phyloP scores from a whole-genome alignment of 2,113 vertebrate species.

The Albula goreensis region DNA sequence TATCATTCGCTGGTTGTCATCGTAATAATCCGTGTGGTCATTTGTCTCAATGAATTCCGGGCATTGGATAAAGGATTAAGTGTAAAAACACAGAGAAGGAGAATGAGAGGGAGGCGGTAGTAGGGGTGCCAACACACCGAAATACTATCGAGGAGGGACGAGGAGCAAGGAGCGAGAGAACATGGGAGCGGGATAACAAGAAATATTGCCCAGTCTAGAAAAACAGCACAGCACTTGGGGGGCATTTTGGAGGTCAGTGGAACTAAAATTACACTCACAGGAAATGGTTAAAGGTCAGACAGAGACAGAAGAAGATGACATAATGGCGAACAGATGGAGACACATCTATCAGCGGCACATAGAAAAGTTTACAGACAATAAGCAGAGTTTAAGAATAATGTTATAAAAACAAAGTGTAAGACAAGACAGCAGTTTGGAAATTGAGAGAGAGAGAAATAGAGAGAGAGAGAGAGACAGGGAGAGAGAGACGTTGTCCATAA shows the following conservation, averaged over 20 bases:
- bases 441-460: constrained; percentile 12
- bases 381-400: not conserved
- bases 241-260: not conserved
- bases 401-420: not conserved
- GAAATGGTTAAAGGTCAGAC: constrained; percentile 8
- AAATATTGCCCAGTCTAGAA: not conserved
- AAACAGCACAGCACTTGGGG: not conserved
- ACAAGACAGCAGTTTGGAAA: constrained; percentile 27
- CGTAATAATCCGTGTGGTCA: constrained; percentile 6
- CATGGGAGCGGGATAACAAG: not conserved
- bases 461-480: constrained; percentile 29
- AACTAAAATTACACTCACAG: constrained; percentile 1
- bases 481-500: constrained; percentile 13
- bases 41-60: constrained; percentile 2
- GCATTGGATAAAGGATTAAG: not conserved
- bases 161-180: not conserved
- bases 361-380: not conserved
- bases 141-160: not conserved
- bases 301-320: constrained; percentile 2
- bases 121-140: not conserved
- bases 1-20: not conserved
- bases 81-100: not conserved
- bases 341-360: no score
- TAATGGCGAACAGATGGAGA: constrained; percentile 17
- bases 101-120: not conserved